Conservation (phyloP, 2,113 vertebrate species). For the Daboia siamensis region DNA sequence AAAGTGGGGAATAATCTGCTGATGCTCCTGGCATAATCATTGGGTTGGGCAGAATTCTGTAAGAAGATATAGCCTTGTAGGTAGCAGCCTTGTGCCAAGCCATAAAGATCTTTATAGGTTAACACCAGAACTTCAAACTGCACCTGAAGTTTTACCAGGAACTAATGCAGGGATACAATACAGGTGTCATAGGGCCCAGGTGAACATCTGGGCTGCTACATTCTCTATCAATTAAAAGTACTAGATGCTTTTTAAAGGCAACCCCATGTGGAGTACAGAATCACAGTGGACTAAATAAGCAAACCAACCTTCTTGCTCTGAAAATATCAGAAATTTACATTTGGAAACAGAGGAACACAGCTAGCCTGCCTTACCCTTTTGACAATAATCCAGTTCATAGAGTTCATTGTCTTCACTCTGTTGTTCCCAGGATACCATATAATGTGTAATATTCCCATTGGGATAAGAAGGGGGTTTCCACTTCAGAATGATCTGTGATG, state of each 20-base stretch:
- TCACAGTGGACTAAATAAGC: not conserved
- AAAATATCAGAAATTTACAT: not conserved
- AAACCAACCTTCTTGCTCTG: not conserved
- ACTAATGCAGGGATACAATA: not conserved
- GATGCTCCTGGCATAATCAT: not conserved
- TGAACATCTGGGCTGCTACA: not conserved
- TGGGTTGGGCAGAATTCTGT: not conserved
- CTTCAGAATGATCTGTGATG: constrained; percentile 92
- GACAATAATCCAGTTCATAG: constrained; percentile 90
- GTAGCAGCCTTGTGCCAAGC: not conserved
- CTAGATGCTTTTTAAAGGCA: not conserved
- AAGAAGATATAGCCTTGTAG: not conserved
- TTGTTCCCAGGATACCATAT: constrained; percentile 87
- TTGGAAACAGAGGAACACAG: not conserved
- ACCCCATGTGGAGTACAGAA: not conserved
- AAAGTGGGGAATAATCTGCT: not conserved
- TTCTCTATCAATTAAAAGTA: not conserved
- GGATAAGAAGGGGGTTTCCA: constrained; percentile 93
- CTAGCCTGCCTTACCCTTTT: constrained; percentile 78
- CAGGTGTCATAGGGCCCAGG: not conserved
- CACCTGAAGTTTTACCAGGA: not conserved
- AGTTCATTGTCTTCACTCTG: constrained; percentile 89
- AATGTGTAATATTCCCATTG: constrained; percentile 96
- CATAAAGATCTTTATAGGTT: not conserved
- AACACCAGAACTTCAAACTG: not conserved